These are phyloP conservation scores for Drosophila meridionalis DNA, from an alignment of 2,888 invertebrate species.

Conservation along the genomic window DNA sequence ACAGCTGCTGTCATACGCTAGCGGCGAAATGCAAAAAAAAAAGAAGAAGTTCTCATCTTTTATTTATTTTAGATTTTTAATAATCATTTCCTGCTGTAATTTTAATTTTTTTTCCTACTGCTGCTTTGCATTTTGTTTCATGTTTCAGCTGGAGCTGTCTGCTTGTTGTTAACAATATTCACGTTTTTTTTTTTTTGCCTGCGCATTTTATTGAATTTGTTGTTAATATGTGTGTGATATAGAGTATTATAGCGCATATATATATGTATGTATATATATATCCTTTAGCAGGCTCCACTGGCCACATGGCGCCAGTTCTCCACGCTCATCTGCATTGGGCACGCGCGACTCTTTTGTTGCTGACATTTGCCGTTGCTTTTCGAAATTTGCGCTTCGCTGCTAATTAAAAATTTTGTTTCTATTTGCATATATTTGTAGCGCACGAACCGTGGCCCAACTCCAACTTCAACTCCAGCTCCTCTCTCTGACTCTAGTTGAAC, in stretches of 20 bases:
- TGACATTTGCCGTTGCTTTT: slow-evolving; percentile 67
- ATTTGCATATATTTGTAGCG: slow-evolving; percentile 79
- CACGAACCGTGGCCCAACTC: slow-evolving; percentile 18
- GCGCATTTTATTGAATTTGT: slow-evolving; percentile 78
- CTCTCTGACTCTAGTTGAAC: slow-evolving; percentile 8
- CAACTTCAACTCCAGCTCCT: not conserved
- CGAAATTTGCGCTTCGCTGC: slow-evolving; percentile 80
- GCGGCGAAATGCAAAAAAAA: slow-evolving; percentile 40
- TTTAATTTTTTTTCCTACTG: slow-evolving; percentile 9
- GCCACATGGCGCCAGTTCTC: slow-evolving; percentile 55
- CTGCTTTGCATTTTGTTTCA: slow-evolving; percentile 61
- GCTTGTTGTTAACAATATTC: slow-evolving; percentile 29
- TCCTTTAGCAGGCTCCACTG: slow-evolving; percentile 46
- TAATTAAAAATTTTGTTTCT: slow-evolving; percentile 81
- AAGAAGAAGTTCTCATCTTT: slow-evolving; percentile 65
- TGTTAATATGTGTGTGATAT: slow-evolving; percentile 66
- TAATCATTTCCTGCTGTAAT: slow-evolving; percentile 64
- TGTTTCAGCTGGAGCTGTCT: slow-evolving; percentile 42
- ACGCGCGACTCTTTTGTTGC: slow-evolving; percentile 69
- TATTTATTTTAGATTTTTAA: slow-evolving; percentile 78
- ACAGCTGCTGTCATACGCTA: slow-evolving; percentile 77
- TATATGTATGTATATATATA: slow-evolving; percentile 1
- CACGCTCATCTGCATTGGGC: slow-evolving; percentile 41
- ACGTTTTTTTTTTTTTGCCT: slow-evolving; percentile 15
- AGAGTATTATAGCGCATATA: slow-evolving; percentile 27